A percentile compares a stretch with the other conserved stretches of the same genome.
phyloP scores from a whole-genome alignment of 2,113 vertebrate genomes.

The Macrotus californicus region DNA sequence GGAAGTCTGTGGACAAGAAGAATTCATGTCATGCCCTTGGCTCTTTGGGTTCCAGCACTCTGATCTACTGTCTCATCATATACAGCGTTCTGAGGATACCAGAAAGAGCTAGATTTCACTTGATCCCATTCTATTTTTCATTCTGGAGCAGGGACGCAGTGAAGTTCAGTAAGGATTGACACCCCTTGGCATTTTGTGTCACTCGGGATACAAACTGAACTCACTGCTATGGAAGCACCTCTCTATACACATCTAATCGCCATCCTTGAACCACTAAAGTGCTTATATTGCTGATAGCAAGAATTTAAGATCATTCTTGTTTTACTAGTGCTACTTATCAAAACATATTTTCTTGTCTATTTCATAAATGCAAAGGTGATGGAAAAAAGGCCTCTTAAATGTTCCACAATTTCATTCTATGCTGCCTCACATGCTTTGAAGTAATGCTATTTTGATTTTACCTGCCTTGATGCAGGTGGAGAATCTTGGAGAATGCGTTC shows the following conservation, averaged over 20 bases:
- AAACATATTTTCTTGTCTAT: neutral
- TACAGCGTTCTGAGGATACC: neutral
- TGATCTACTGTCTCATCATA: neutral
- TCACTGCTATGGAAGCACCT: neutral
- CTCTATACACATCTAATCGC: neutral
- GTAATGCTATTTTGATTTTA: neutral
- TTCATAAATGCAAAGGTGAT: neutral
- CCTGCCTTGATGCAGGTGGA: neutral
- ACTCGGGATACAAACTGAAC: neutral
- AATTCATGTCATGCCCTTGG: constrained; percentile 40
- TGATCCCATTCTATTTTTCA: neutral
- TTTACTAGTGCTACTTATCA: neutral
- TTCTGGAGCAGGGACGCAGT: neutral
- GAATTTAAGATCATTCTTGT: neutral
- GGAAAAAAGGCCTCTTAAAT: neutral
- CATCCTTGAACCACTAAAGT: neutral
- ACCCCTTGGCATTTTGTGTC: neutral
- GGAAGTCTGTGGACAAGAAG: constrained; percentile 9
- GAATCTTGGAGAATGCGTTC: neutral
- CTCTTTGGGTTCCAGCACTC: neutral
- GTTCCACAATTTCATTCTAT: neutral
- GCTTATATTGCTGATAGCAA: neutral
- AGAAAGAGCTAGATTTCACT: constrained; percentile 32
- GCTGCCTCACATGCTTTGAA: neutral
- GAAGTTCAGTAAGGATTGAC: neutral